Base-by-base conservation (phyloP, 2,888 invertebrate genomes). In the Lepidocyrtinus sp. region DNA sequence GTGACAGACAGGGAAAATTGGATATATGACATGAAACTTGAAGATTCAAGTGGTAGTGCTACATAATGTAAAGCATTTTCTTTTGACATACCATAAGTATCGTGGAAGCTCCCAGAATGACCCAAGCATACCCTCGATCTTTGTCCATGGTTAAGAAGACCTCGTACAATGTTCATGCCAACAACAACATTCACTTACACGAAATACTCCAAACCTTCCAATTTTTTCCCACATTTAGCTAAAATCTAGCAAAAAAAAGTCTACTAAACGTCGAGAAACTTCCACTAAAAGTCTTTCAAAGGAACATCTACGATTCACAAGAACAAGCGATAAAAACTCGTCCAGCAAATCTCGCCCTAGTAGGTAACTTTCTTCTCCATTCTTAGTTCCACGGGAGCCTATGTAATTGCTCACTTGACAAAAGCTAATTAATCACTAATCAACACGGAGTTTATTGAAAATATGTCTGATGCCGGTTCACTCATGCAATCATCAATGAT, bases 61-160 rank as follows among this genome's bases (percentile, higher is more conserved):
- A n/a, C n/a, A n/a, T n/a, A n/a, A n/a, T n/a, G n/a, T n/a, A n/a
- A n/a, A n/a, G n/a, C n/a, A n/a, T 25, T 63, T 63, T 63, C 3
- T 9, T 17, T 26, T 73, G 2, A 36, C 25, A 36, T 79, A 83
- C 83, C 85, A 84, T 83, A 9, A 85, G 80, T 36, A 83, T 55
- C 1, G 83, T 69, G 27, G 84, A 81, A 15, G 85, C 84, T 9
- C 83, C 84, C 1, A 81, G 75, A 24, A 85, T 82, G n/a, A 85
- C 73, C 85, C 85, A 85, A 21, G 83, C 83, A 67, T 84, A 85
- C 21, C 83, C 84, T 65, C 78, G 75, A 59, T 85, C 85, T 50
- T 76, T 80, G 25, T 84, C 81, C 70, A 80, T 74, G 12, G 21
- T 71, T 67, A 62, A 2, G 62, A 21, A n/a, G n/a, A n/a, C n/a